Conservation (phyloP, 2,113 vertebrate genomes). For the Crypturellus undulatus region DNA sequence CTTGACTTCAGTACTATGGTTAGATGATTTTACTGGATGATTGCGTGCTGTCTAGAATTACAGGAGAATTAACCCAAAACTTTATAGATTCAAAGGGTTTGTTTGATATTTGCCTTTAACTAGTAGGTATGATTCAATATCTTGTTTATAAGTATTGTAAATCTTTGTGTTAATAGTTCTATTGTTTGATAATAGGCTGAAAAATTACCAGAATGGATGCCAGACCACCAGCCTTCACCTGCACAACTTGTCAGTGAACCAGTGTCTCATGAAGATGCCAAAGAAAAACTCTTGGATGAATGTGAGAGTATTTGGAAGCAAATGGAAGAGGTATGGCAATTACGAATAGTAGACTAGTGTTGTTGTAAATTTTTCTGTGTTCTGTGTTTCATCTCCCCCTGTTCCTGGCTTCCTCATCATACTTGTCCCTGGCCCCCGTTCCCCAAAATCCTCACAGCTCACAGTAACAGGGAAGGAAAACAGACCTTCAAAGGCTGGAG, state of each 20-base stretch:
- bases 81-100: not conserved
- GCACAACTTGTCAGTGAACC: not conserved
- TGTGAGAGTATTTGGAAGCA: conserved; percentile 76
- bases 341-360: not conserved
- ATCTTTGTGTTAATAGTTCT: not conserved
- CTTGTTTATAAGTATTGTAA: not conserved
- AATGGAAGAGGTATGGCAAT: conserved; percentile 75
- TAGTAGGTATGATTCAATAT: not conserved
- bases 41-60: not conserved
- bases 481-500: not conserved
- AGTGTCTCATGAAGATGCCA: not conserved
- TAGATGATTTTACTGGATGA: not conserved
- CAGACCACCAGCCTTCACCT: conserved; percentile 23
- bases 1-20: not conserved
- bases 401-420: not conserved
- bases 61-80: not conserved
- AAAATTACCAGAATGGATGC: conserved; percentile 23
- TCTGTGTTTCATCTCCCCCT: not conserved
- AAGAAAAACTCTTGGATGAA: conserved; percentile 63
- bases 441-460: not conserved
- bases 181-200: conserved; percentile 40
- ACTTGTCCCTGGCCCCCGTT: not conserved
- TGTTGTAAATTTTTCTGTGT: not conserved
- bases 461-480: not conserved
- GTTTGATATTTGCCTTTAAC: not conserved